Conservation (phyloP, 2,797 vertebrate genomes). For the Bradypodion pumilum region DNA sequence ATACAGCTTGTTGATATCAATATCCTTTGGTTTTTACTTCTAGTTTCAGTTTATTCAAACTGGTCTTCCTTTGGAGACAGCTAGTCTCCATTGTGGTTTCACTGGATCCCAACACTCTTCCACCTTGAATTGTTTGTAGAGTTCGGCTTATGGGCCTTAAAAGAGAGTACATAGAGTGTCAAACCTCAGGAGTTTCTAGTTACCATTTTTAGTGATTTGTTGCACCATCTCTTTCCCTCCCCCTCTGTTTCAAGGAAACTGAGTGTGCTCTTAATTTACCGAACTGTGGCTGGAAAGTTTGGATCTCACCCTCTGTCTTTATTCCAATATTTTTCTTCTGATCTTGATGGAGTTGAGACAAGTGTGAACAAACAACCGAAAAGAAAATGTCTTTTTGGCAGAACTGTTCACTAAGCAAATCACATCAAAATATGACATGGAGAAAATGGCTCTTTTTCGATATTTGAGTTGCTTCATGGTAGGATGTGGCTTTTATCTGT, state of each 20-base stretch:
- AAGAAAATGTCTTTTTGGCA: conserved; percentile 42
- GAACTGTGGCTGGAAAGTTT: conserved; percentile 2
- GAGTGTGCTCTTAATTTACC: neutral
- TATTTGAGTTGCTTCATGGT: conserved; percentile 24
- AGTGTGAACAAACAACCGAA: conserved; percentile 12
- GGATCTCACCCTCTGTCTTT: neutral
- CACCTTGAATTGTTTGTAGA: neutral
- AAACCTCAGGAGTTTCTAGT: conserved; percentile 1
- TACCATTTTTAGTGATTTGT: neutral
- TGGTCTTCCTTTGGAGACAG: neutral
- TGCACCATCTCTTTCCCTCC: neutral
- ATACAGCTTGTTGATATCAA: neutral
- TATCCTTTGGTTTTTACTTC: neutral
- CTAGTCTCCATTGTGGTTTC: neutral
- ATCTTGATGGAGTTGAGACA: neutral
- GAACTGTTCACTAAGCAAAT: conserved; percentile 29
- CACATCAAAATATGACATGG: conserved; percentile 34
- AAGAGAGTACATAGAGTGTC: neutral
- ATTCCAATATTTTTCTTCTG: conserved; percentile 15
- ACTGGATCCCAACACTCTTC: neutral
- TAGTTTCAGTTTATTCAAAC: neutral
- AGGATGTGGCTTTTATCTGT: conserved; percentile 19
- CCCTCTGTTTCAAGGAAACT: conserved; percentile 26
- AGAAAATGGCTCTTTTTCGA: conserved; percentile 42
- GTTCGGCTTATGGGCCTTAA: conserved; percentile 14